Conservation (phyloP, 2,888 invertebrate genomes). For the Cantharis nigra region DNA sequence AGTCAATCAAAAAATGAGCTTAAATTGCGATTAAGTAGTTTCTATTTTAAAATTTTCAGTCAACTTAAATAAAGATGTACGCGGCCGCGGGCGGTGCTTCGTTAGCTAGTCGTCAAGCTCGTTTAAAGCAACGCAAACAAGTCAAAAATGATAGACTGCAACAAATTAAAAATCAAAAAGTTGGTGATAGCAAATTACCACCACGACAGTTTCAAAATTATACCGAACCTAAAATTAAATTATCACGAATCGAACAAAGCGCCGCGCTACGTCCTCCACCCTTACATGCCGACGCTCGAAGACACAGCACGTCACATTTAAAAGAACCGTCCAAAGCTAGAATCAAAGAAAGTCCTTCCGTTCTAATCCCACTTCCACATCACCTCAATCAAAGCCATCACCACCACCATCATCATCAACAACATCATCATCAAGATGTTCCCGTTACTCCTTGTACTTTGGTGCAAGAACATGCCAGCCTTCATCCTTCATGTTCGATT, state of each 20-base stretch:
- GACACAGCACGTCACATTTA: conserved; percentile 50
- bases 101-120: conserved; percentile 80
- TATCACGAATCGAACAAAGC: conserved; percentile 58
- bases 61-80: conserved; percentile 65
- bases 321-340: conserved; percentile 45
- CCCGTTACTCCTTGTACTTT: conserved; percentile 50
- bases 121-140: conserved; percentile 59
- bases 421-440: conserved; percentile 58
- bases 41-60: conserved; percentile 4
- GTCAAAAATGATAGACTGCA: conserved; percentile 55
- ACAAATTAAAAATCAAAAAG: conserved; percentile 57
- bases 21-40: conserved; percentile 14
- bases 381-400: conserved; percentile 48
- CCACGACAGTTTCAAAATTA: conserved; percentile 63
- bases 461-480: conserved; percentile 39
- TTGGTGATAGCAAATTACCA: conserved; percentile 50
- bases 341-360: conserved; percentile 54
- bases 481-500: conserved; percentile 48
- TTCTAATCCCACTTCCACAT: conserved; percentile 57
- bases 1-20: conserved; percentile 27
- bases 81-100: conserved; percentile 89
- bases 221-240: conserved; percentile 59
- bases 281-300: conserved; percentile 46
- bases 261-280: conserved; percentile 47
- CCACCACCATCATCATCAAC: conserved; percentile 57